Evolutionary conservation across 2,888 invertebrate genomes (phyloP), one percentile per base, ranked within the genome.

Genomic region (Cosmia pyralina): DNA sequence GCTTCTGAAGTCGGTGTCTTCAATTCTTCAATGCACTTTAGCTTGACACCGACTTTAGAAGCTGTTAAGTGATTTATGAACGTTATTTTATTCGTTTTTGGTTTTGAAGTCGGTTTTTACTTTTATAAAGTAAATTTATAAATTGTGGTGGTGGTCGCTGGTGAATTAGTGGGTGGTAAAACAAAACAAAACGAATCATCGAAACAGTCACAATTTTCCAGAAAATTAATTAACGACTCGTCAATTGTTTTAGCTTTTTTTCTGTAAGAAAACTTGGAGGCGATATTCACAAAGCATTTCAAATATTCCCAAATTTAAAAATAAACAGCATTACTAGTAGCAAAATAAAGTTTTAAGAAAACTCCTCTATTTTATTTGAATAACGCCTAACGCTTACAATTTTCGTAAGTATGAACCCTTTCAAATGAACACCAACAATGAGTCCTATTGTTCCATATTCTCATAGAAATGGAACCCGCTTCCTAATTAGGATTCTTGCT

Each of bases 371-470:
- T 73, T 79, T 34, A 53, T 38, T 66, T n/a, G 10, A 72, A 84
- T 81, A 77, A 79, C 34, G 28, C 60, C 52, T 75, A 85, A 84
- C 78, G 73, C 55, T 83, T 81, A 72, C 77, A 67, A 68, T 76
- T 79, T 75, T 79, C 50, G 64, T 81, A 74, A 78, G 74, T 81
- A 78, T 77, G 72, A 85, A 83, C 60, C 84, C 78, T 80, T 87
- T 87, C 81, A 87, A 85, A 75, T 75, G 75, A 75, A 75, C 71
- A 76, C 63, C 57, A 79, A 86, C 85, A 87, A 86, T 85, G 69
- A 57, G 65, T 11, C 48, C 70, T 67, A 76, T 86, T 86, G 86
- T 86, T 85, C 55, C 57, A n/a, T 75, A 63, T 81, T 83, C 59
- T 77, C 72, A 83, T 85, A 80, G 85, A 87, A 85, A 83, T 77